These are phyloP conservation scores for Melanogrammus aeglefinus DNA, from an alignment of 2,797 vertebrate genomes.

Conservation along the genomic window DNA sequence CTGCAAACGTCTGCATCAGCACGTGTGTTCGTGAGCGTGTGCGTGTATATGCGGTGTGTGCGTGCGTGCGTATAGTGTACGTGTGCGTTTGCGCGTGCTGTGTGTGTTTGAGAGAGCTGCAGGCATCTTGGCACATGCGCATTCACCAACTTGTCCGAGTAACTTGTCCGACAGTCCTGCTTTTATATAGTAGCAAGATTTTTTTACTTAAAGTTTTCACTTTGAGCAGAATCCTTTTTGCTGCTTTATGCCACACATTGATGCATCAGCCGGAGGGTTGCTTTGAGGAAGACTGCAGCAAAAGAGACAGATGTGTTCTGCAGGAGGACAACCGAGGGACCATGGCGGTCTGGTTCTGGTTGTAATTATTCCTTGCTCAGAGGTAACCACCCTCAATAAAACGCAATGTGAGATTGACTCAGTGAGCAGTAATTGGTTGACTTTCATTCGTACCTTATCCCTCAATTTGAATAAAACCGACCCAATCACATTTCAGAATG, in stretches of 20 bases:
- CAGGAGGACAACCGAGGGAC: conserved; percentile 16
- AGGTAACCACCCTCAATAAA: conserved; percentile 28
- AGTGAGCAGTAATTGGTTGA: conserved; percentile 40
- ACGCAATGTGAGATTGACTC: conserved; percentile 16
- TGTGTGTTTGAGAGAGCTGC: no score
- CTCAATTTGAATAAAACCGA: conserved; percentile 42
- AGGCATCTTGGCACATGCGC: no score
- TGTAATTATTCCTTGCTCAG: conserved; percentile 15
- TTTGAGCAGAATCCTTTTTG: neutral
- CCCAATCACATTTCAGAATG: conserved; percentile 28
- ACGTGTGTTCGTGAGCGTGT: no score
- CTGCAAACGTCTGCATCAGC: no score
- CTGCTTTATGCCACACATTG: neutral
- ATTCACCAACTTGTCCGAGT: no score
- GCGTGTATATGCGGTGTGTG: no score
- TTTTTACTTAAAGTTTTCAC: neutral
- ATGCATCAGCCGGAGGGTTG: neutral
- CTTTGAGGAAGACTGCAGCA: conserved; percentile 15
- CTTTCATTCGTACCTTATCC: conserved; percentile 27
- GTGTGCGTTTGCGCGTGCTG: no score
- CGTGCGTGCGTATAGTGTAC: no score
- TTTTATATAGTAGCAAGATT: neutral
- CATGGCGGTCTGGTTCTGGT: conserved; percentile 13
- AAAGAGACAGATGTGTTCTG: conserved; percentile 34
- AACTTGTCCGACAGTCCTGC: no score